Conservation (phyloP, 2,797 vertebrate species). For the Bradypus variegatus region DNA sequence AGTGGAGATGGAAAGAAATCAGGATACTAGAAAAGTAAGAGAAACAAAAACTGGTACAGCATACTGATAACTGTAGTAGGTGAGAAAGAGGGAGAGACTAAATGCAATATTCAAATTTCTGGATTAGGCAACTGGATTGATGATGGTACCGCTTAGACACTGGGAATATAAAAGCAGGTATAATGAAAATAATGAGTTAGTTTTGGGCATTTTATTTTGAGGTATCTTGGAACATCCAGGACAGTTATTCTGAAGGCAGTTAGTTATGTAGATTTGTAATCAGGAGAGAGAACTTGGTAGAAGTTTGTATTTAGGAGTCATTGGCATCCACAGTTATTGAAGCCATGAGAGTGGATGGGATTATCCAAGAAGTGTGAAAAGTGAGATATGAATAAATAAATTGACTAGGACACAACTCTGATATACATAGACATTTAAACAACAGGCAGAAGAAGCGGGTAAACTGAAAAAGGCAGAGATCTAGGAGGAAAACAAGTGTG, state of each 20-base stretch:
- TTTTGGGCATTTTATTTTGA: neutral
- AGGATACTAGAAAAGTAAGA: neutral
- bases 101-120: neutral
- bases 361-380: neutral
- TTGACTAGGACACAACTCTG: neutral
- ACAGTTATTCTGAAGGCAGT: neutral
- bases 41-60: neutral
- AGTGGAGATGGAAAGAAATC: neutral
- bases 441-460: neutral
- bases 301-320: neutral
- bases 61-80: neutral
- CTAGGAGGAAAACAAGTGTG: neutral
- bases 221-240: neutral
- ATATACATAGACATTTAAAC: neutral
- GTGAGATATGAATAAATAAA: neutral
- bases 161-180: neutral
- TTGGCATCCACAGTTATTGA: neutral
- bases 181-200: constrained; percentile 24
- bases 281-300: neutral
- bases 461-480: neutral
- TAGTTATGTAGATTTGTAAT: neutral
- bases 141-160: neutral
- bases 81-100: neutral
- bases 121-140: neutral
- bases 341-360: neutral